A percentile compares a stretch with the other conserved stretches of the same genome.
Conservation (phyloP, 1,140 invertebrate species). For the Hesperophylax magnus region DNA sequence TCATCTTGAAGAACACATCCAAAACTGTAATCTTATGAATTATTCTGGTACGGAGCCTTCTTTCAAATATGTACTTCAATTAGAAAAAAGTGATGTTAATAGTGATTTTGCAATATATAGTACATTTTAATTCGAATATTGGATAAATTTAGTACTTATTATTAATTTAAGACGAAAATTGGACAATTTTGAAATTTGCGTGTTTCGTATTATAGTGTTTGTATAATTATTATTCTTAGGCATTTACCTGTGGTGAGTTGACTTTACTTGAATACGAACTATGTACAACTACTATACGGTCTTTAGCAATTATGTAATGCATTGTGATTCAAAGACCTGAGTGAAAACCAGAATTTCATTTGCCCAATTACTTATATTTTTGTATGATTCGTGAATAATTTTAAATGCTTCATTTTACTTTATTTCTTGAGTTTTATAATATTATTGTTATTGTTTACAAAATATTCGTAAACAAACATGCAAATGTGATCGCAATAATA, state of each 20-base stretch:
- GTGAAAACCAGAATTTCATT: slow-evolving; percentile 5
- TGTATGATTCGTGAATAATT: slow-evolving; percentile 9
- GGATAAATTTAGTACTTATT: slow-evolving; percentile 51
- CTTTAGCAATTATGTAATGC: slow-evolving; percentile 22
- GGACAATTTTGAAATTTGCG: slow-evolving; percentile 55
- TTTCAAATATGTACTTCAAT: slow-evolving; percentile 57
- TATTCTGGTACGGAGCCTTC: slow-evolving; percentile 55
- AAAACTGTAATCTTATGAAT: slow-evolving; percentile 56
- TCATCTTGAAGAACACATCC: slow-evolving; percentile 21
- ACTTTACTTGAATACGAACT: too few species aligned
- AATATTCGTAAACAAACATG: slow-evolving; percentile 48
- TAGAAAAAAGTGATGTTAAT: slow-evolving; percentile 57
- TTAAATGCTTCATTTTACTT: slow-evolving; percentile 9
- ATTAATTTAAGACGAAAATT: slow-evolving; percentile 57
- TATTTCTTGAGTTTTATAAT: slow-evolving; percentile 31
- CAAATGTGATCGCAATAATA: slow-evolving; percentile 59
- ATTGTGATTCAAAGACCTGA: slow-evolving; percentile 6
- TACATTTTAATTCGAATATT: slow-evolving; percentile 55
- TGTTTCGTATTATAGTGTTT: slow-evolving; percentile 49
- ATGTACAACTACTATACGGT: neutral
- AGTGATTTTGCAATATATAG: slow-evolving; percentile 59
- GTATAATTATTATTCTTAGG: slow-evolving; percentile 17
- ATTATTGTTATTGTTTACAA: slow-evolving; percentile 40
- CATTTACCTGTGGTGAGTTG: too few species aligned
- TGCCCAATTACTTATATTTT: slow-evolving; percentile 5